These are phyloP conservation scores for Limosa lapponica DNA, from an alignment of 2,797 vertebrate genomes.

Conservation along the genomic window DNA sequence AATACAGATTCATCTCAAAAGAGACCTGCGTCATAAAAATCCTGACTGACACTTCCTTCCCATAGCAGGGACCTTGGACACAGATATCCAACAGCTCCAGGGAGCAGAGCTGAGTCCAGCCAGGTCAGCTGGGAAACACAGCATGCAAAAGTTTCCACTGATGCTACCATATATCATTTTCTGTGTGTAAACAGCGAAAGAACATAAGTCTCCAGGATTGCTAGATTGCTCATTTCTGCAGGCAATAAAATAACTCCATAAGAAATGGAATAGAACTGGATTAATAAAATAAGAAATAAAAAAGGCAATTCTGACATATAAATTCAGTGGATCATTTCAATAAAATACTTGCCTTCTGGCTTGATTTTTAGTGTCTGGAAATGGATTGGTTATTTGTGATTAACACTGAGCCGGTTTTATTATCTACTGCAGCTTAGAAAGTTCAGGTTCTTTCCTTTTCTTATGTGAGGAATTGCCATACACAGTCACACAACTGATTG, in stretches of 20 bases:
- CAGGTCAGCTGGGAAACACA: neutral
- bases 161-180: neutral
- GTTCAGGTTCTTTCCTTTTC: neutral
- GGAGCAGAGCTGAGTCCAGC: neutral
- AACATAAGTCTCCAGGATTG: neutral
- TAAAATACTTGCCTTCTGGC: slow-evolving; percentile 27
- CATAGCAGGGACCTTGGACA: neutral
- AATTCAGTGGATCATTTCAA: slow-evolving; percentile 30
- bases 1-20: neutral
- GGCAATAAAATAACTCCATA: neutral
- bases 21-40: neutral
- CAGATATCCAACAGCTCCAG: neutral
- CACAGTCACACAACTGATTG: neutral
- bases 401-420: neutral
- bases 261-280: neutral
- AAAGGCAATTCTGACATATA: neutral
- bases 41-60: neutral
- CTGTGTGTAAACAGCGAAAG: neutral
- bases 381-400: neutral
- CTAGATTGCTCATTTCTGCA: neutral
- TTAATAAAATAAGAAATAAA: slow-evolving; percentile 35
- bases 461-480: neutral
- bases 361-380: slow-evolving; percentile 23
- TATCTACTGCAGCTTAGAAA: neutral
- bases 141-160: neutral